Percentiles rank a stretch among this genome's conserved stretches.
These are phyloP conservation scores for Lobophora halterata DNA, from an alignment of 2,888 invertebrate species.

Conservation along the genomic window DNA sequence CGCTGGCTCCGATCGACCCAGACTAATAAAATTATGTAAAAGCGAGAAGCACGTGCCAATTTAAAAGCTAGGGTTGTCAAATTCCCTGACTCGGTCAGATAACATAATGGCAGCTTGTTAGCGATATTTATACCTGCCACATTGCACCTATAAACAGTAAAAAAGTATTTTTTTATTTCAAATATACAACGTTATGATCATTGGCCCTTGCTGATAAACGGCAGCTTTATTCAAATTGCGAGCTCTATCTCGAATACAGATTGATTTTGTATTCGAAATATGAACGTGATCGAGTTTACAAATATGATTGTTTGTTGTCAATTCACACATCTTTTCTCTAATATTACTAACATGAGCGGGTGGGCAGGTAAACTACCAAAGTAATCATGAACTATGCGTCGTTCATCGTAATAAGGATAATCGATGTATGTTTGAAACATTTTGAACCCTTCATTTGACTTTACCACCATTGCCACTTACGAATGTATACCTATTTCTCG, in stretches of 20 bases:
- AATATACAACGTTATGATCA: constrained; percentile 5
- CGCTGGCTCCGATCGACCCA: constrained; percentile 20
- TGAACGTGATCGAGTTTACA: constrained; percentile 6
- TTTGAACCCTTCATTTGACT: too few species aligned
- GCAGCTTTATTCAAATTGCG: constrained; percentile 9
- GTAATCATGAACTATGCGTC: too few species aligned
- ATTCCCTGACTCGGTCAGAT: neutral
- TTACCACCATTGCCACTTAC: too few species aligned
- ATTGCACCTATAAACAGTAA: constrained; percentile 2
- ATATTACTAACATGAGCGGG: too few species aligned
- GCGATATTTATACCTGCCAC: neutral
- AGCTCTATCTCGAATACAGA: constrained; percentile 11
- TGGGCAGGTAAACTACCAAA: too few species aligned
- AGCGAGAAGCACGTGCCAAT: constrained; percentile 31
- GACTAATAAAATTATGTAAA: constrained; percentile 44
- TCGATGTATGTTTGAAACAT: too few species aligned
- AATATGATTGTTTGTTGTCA: constrained; percentile 6
- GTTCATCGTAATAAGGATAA: too few species aligned
- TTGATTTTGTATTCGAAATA: constrained; percentile 11
- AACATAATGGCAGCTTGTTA: constrained; percentile 7
- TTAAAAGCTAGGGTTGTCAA: constrained; percentile 16
- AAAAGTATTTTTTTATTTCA: constrained; percentile 4
- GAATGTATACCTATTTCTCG: too few species aligned
- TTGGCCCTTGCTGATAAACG: constrained; percentile 5
- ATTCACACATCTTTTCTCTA: too few species aligned